These are phyloP conservation scores for Phaetusa simplex DNA, from an alignment of 2,113 vertebrate genomes.

Conservation along the genomic window DNA sequence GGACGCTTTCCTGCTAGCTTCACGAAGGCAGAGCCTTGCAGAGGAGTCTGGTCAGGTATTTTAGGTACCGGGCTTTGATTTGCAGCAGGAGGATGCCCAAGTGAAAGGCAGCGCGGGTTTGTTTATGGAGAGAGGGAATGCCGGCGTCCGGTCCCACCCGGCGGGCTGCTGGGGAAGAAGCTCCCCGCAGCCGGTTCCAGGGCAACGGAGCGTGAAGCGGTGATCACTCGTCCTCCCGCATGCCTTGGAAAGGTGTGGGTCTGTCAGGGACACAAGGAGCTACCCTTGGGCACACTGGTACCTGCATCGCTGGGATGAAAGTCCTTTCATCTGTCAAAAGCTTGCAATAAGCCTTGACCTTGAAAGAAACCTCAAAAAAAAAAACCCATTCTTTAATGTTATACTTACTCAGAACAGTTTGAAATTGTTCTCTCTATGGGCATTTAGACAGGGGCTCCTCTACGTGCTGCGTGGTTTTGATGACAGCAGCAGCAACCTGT, in stretches of 20 bases:
- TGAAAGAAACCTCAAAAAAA: not conserved
- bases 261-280: not conserved
- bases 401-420: not conserved
- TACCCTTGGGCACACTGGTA: not conserved
- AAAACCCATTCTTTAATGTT: not conserved
- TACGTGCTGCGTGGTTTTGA: not conserved
- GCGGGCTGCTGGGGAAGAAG: not conserved
- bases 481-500: not conserved
- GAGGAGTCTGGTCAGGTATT: not conserved
- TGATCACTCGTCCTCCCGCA: not conserved
- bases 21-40: not conserved
- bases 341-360: not conserved
- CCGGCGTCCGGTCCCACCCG: not conserved
- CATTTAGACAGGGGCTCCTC: not conserved
- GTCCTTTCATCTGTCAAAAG: not conserved
- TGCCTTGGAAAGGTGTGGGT: not conserved
- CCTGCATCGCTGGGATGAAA: not conserved
- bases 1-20: not conserved
- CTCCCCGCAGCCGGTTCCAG: not conserved
- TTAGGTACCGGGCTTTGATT: not conserved
- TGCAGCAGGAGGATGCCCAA: not conserved
- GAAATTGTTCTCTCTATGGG: slow-evolving; percentile 19
- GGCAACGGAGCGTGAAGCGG: not conserved
- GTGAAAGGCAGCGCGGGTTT: not conserved
- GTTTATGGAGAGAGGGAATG: not conserved